These are phyloP conservation scores for Phrynosoma blainvillii DNA, from an alignment of 2,113 vertebrate genomes.

Conservation along the genomic window DNA sequence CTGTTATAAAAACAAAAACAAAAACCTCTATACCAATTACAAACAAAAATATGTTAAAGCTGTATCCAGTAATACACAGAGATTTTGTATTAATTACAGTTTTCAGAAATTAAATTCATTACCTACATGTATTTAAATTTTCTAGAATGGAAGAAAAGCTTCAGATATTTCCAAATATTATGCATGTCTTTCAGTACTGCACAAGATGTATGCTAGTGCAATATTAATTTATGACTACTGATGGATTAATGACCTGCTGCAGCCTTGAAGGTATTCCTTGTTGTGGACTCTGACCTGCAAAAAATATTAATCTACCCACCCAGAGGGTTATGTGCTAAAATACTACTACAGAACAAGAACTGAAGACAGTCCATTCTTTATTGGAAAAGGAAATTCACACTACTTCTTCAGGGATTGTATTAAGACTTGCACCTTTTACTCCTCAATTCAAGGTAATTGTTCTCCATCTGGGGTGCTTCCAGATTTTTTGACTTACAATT, in stretches of 20 bases:
- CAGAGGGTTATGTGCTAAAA: slow-evolving; percentile 53
- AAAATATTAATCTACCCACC: slow-evolving; percentile 49
- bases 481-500: background rate
- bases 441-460: background rate
- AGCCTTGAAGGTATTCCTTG: slow-evolving; percentile 49
- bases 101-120: slow-evolving; percentile 61
- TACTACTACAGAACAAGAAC: slow-evolving; percentile 35
- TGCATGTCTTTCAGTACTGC: slow-evolving; percentile 32
- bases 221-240: slow-evolving; percentile 52
- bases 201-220: slow-evolving; percentile 47
- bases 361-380: slow-evolving; percentile 26
- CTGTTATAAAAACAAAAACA: slow-evolving; percentile 58
- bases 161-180: slow-evolving; percentile 47
- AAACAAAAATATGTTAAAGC: slow-evolving; percentile 64
- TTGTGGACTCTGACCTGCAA: slow-evolving; percentile 48
- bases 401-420: background rate
- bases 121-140: slow-evolving; percentile 40
- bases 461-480: background rate
- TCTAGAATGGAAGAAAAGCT: slow-evolving; percentile 38
- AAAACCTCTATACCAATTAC: slow-evolving; percentile 66
- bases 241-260: slow-evolving; percentile 44
- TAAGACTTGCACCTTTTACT: background rate
- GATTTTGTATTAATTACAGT: slow-evolving; percentile 58
- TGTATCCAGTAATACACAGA: slow-evolving; percentile 49
- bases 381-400: background rate